phyloP scores from a whole-genome alignment of 1,140 invertebrate species.

The Eciton burchellii region DNA sequence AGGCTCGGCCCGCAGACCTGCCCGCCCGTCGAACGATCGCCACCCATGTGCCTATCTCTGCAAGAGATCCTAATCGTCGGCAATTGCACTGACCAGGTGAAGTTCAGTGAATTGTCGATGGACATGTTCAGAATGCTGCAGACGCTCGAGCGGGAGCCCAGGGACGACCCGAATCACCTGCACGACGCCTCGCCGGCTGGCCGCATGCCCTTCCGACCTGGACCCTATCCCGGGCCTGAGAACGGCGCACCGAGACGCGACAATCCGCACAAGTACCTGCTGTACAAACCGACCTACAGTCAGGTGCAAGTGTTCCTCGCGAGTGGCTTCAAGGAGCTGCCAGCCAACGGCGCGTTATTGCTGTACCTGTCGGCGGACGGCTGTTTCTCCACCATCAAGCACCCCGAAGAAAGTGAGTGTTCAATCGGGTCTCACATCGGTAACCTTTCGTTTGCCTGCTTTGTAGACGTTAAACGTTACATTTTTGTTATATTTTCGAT shows the following conservation, averaged over 20 bases:
- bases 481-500: conserved; percentile 20
- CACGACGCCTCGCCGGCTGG: conserved; percentile 95
- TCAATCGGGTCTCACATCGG: conserved; percentile 15
- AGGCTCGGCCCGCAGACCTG: conserved; percentile 94
- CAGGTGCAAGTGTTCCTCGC: conserved; percentile 97
- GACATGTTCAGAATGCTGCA: conserved; percentile 99
- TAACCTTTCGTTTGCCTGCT: background rate
- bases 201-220: conserved; percentile 89
- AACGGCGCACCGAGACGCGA: conserved; percentile 92
- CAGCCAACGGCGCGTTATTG: conserved; percentile 95
- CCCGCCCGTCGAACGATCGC: conserved; percentile 94
- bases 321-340: conserved; percentile 97
- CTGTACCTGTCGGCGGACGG: conserved; percentile 98
- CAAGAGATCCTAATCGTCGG: conserved; percentile 98
- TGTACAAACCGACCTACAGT: conserved; percentile 97
- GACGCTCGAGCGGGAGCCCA: conserved; percentile 96
- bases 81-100: conserved; percentile 97
- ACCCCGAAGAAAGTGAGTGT: conserved; percentile 94
- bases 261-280: conserved; percentile 98
- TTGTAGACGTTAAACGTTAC: conserved; percentile 25
- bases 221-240: conserved; percentile 88
- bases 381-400: conserved; percentile 94
- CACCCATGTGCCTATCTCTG: conserved; percentile 93
- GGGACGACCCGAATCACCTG: conserved; percentile 92
- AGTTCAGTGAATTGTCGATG: conserved; percentile 98